phyloP scores from a whole-genome alignment of 2,888 invertebrate species.

The Andrena dorsata region DNA sequence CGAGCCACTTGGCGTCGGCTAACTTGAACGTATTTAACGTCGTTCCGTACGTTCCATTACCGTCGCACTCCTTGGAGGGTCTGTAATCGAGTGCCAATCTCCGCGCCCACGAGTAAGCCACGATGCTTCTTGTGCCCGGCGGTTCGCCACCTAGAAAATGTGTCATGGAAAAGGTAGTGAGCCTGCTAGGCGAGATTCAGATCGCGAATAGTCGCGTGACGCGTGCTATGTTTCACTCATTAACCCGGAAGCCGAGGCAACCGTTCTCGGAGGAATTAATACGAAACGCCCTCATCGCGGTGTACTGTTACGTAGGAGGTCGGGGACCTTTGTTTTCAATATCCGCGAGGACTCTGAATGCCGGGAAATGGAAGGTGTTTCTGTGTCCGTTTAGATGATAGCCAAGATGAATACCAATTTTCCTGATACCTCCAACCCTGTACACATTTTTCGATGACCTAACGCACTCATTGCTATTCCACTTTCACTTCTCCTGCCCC shows the following conservation, averaged over 20 bases:
- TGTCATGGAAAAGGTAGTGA: constrained; percentile 31
- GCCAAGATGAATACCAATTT: too few relatives aligned
- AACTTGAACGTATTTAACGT: constrained; percentile 72
- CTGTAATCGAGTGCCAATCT: constrained; percentile 84
- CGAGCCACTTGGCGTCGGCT: constrained; percentile 78
- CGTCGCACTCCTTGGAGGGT: constrained; percentile 79
- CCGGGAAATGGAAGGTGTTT: too few relatives aligned
- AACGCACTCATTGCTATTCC: too few relatives aligned
- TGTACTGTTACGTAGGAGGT: background rate
- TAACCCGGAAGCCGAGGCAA: constrained; percentile 31
- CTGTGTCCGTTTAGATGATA: too few relatives aligned
- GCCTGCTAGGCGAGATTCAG: constrained; percentile 37
- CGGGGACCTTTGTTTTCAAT: background rate
- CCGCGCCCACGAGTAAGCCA: constrained; percentile 87
- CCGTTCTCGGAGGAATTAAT: constrained; percentile 42
- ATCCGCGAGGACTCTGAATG: background rate
- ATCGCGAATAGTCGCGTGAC: constrained; percentile 47
- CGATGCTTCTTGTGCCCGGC: constrained; percentile 86
- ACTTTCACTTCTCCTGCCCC: background rate
- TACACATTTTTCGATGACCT: too few relatives aligned
- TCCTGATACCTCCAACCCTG: too few relatives aligned
- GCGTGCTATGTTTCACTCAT: constrained; percentile 30
- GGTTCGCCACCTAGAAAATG: constrained; percentile 78
- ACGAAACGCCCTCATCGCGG: background rate
- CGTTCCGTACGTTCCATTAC: constrained; percentile 75